Percentiles rank a stretch among this genome's conserved stretches.
phyloP scores from a whole-genome alignment of 2,113 vertebrate species.

The Telmatochromis bifrenatus region DNA sequence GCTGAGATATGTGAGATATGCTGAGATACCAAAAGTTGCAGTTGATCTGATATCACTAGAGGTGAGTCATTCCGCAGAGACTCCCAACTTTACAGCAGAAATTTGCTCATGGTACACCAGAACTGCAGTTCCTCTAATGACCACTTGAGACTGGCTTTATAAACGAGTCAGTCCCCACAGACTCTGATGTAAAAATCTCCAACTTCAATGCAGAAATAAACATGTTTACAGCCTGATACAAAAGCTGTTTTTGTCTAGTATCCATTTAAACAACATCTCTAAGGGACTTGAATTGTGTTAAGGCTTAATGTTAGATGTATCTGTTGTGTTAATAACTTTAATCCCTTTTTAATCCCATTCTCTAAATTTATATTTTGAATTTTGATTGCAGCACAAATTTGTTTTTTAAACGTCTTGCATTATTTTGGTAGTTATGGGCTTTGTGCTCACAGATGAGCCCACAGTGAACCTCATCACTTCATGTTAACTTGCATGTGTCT shows the following conservation, averaged over 20 bases:
- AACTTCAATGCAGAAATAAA: background rate
- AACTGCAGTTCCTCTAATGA: background rate
- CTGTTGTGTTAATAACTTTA: background rate
- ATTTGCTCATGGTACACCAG: background rate
- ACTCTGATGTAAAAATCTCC: background rate
- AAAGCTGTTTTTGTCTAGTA: background rate
- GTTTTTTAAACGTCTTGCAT: background rate
- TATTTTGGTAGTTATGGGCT: background rate
- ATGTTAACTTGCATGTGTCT: background rate
- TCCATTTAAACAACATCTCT: background rate
- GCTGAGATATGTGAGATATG: background rate
- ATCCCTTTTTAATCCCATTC: background rate
- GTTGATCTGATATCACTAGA: background rate
- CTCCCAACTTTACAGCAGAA: background rate
- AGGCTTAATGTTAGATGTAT: background rate
- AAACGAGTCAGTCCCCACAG: background rate
- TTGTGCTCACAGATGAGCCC: background rate
- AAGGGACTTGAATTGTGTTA: background rate
- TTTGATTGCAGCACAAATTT: background rate
- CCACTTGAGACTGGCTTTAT: background rate
- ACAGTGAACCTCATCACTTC: background rate
- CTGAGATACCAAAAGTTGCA: background rate
- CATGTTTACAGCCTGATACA: background rate
- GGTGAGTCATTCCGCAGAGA: background rate
- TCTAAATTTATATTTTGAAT: background rate